phyloP scores from a whole-genome alignment of 2,113 vertebrate genomes.

The Plectropomus leopardus region DNA sequence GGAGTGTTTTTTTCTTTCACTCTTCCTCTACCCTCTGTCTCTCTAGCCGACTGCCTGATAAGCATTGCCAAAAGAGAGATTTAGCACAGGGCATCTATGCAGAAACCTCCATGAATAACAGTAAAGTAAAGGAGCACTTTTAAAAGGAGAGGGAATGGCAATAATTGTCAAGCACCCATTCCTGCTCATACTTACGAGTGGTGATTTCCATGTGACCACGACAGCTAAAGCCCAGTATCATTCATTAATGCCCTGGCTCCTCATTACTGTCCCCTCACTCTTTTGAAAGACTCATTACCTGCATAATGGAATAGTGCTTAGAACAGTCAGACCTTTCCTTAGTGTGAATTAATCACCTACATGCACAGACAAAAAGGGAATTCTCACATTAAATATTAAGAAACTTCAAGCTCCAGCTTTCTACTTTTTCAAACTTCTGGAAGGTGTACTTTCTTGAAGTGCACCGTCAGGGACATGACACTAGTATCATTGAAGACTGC shows the following conservation, averaged over 20 bases:
- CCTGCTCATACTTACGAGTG: conserved; percentile 49
- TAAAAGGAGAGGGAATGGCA: conserved; percentile 59
- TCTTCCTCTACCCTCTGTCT: not conserved
- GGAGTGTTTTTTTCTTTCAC: conserved; percentile 27
- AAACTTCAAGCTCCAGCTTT: conserved; percentile 72
- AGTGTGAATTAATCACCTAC: conserved; percentile 85
- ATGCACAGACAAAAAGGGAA: conserved; percentile 85
- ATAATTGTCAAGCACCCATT: conserved; percentile 69
- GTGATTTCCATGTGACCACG: conserved; percentile 76
- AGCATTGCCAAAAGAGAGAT: conserved; percentile 69
- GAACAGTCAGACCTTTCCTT: conserved; percentile 86
- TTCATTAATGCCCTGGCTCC: conserved; percentile 85
- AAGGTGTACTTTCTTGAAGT: conserved; percentile 50
- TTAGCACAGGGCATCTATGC: conserved; percentile 68
- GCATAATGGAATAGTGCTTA: conserved; percentile 87
- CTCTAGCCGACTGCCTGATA: conserved; percentile 49
- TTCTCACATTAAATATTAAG: conserved; percentile 87
- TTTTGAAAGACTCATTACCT: conserved; percentile 90
- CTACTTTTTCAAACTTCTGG: conserved; percentile 67
- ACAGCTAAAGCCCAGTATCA: conserved; percentile 84
- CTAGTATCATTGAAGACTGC: conserved; percentile 23
- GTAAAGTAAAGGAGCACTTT: conserved; percentile 68
- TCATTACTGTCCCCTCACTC: conserved; percentile 87
- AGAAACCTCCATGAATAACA: conserved; percentile 63
- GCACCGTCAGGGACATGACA: conserved; percentile 36